Evolutionary conservation across 2,797 vertebrate species (phyloP).

Genomic region (Onychomys arenicola): DNA sequence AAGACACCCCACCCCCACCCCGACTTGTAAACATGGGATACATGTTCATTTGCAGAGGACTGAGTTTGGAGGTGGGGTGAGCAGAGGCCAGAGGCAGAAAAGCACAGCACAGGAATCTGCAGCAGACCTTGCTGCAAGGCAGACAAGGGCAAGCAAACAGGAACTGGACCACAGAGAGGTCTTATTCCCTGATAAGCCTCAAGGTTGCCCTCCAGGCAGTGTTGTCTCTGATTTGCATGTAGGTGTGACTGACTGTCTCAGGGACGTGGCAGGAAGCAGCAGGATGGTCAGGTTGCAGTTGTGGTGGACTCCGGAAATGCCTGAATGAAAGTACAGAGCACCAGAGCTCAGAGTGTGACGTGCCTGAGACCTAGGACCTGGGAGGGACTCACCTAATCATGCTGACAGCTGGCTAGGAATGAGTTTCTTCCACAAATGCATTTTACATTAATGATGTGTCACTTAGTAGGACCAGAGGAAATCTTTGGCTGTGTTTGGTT

Average conservation of each 20-base stretch:
- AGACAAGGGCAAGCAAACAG: not conserved
- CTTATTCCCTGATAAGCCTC: not conserved
- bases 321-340: not conserved
- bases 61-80: not conserved
- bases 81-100: not conserved
- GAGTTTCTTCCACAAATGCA: conserved; percentile 8
- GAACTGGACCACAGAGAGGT: not conserved
- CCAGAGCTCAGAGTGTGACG: not conserved
- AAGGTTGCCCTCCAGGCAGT: not conserved
- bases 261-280: not conserved
- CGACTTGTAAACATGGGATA: not conserved
- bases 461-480: not conserved
- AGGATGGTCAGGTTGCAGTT: not conserved
- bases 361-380: not conserved
- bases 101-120: no score
- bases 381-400: not conserved
- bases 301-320: not conserved
- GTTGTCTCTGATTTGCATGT: not conserved
- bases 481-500: not conserved
- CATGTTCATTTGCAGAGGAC: not conserved
- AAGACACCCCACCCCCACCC: not conserved
- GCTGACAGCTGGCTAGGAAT: not conserved
- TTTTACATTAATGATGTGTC: not conserved
- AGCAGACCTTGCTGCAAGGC: not conserved
- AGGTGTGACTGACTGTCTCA: not conserved